Base-by-base conservation (phyloP, 2,888 invertebrate genomes). In the Drosophila nigritarsus region DNA sequence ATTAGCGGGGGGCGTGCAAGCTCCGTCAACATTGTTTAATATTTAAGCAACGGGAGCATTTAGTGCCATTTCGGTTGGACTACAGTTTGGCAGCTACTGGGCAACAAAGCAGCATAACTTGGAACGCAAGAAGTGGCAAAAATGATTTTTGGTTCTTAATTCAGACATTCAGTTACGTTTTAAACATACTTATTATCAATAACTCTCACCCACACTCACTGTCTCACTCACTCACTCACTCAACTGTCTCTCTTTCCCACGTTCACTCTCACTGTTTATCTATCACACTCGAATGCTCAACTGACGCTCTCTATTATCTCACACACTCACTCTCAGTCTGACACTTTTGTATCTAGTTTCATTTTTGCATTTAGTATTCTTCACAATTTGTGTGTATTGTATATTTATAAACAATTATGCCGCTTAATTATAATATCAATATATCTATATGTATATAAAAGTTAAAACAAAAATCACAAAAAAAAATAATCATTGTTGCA, bases 321-420 rank as follows among this genome's bases (percentile, higher is more conserved):
- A 73, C 67, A 32, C 54, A 70, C 71, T 59, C 67, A 68, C 73
- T 63, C 88, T 87, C 90, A 89, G 85, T 90, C 90, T 90, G 85
- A 84, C 80, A 82, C 87, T 82, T 80, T 87, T 87, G 87, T 90
- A 90, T 85, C 87, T 90, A 88, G 87, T 87, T 87, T 87, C 87
- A 87, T 87, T 89, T 85, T 90, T 87, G 87, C 91, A 90, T 91
- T 91, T 90, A 90, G 90, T 87, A 89, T 87, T 90, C 71, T 80
- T 87, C 90, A 85, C 89, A 89, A 75, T 80, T 83, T 83, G 90
- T 90, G 88, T 89, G 90, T 90, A 90, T 90, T 90, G 77, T 82
- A 82, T 82, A 82, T 82, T 82, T 86, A 90, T 91, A 91, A 90
- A 91, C 78, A 88, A 90, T 87, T 89, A 89, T 81, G 87, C 89